Base-by-base conservation (phyloP, 2,888 invertebrate genomes). In the Artemia sinica region DNA sequence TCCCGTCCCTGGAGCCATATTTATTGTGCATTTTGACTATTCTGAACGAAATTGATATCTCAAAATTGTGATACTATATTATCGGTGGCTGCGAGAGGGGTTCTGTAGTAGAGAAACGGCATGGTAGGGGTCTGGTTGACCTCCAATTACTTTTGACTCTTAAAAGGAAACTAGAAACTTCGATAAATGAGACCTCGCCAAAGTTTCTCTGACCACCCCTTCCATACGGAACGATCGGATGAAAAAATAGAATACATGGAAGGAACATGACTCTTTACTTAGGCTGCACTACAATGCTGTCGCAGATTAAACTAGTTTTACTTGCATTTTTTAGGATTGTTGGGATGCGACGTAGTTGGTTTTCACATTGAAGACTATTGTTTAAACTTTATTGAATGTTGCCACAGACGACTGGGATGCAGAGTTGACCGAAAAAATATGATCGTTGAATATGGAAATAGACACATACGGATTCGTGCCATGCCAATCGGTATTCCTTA, bases 321-420 rank as follows among this genome's bases (percentile, higher is more conserved):
- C 4, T 49, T n/a, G 8, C 8, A 66, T 28, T n/a, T 14, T n/a
- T 14, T 49, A n/a, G 14, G 41, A 18, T 73, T 75, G 74, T 13
- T 77, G 84, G 87, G 88, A 74, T 91, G 91, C 78, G 93, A 93
- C 75, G 87, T 93, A 87, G 91, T 93, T 66, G 91, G 91, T 58
- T 92, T 92, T 77, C 92, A 92, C 77, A 91, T 91, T 74, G 86
- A 87, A 72, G 91, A 91, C 76, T 91, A 92, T 77, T 91, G 91
- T 75, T 79, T 91, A 71, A 91, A 92, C 78, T 92, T 92, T 76
- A 88, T 92, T 51, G 91, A 91, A 76, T 91, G 91, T 77, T 91
- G 91, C 76, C 90, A 91, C 78, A 83, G 91, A 73, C 84, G 87
- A 75, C 67, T 74, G 50, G 91, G 91, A 71, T 89, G 91, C 75